Evolutionary conservation across 2,888 invertebrate genomes (phyloP), one percentile per base, ranked within the genome.

Genomic region (Smittia aterrima): DNA sequence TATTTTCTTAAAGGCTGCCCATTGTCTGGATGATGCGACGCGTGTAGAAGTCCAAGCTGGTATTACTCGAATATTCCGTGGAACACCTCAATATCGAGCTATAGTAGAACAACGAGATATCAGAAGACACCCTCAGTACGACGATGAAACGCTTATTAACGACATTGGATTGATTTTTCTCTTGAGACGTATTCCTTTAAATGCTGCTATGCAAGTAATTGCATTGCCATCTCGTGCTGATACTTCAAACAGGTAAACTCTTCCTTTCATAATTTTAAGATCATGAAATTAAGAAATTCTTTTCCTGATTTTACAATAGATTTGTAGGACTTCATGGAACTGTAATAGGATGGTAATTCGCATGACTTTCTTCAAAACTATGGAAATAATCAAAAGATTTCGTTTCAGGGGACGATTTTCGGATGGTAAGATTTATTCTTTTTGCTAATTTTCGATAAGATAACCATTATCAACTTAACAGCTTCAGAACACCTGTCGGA

Each of bases 1-100:
- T 11, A 6, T 47, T 47, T 47, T 6, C 13, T 47, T 47, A 47
- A 6, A 41, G 16, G 74, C 74, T 9, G 74, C 74, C 1, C 74
- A 74, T 66, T 74, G 74, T 11, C 24, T 74, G 1, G 64, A 66
- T 27, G 74, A 74, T 32, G 11, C 47, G 3, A 25, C 62, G 7
- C 24, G 66, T 40, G 27, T 74, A 1, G 74, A 74, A 47, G 66
- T 74, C 1, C 24, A 16, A 27, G 74, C 74, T 27, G 74, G 74
- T 27, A 20, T 54, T 1, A n/a, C 16, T 18, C 62, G 64, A 1
- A 74, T 74, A n/a, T 74, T 64, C 13, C 40, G 38, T 1, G 47
- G 47, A n/a, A 24, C 47, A 11, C 40, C 73, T 24, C 25, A 41
- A 18, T 74, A 74, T 32, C 41, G 74, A 16, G 16, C 22, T 18